Conservation (phyloP, 1,140 invertebrate genomes). For the Heliconius himera region DNA sequence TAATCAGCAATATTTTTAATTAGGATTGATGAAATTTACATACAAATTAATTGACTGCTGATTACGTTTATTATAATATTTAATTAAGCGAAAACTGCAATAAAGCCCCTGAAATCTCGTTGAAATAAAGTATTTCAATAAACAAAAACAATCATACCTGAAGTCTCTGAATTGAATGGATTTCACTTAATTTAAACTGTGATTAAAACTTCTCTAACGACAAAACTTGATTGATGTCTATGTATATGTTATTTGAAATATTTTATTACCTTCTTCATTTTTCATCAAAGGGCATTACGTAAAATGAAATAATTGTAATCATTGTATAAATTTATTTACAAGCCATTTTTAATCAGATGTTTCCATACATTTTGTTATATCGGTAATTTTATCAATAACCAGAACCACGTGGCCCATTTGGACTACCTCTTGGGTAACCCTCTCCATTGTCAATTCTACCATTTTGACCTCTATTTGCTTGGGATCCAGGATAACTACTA, state of each 20-base stretch:
- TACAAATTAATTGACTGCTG: constrained; percentile 29
- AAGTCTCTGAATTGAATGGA: neutral
- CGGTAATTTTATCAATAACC: constrained; percentile 56
- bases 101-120: neutral
- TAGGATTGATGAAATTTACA: constrained; percentile 20
- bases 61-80: constrained; percentile 28
- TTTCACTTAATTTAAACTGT: neutral
- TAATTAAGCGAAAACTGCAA: constrained; percentile 25
- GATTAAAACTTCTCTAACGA: neutral
- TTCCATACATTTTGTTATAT: neutral
- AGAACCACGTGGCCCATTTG: constrained; percentile 68
- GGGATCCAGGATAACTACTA: constrained; percentile 34
- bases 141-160: constrained; percentile 10
- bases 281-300: neutral
- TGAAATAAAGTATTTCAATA: constrained; percentile 21
- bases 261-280: neutral
- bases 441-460: constrained; percentile 38
- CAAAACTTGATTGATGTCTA: neutral
- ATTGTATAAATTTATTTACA: constrained; percentile 35
- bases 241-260: neutral
- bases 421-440: constrained; percentile 73
- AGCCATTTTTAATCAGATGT: constrained; percentile 6
- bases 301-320: constrained; percentile 7
- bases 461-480: constrained; percentile 36
- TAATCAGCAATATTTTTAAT: constrained; percentile 2